Base-by-base conservation (phyloP, 2,888 invertebrate genomes). In the Thyatira batis region DNA sequence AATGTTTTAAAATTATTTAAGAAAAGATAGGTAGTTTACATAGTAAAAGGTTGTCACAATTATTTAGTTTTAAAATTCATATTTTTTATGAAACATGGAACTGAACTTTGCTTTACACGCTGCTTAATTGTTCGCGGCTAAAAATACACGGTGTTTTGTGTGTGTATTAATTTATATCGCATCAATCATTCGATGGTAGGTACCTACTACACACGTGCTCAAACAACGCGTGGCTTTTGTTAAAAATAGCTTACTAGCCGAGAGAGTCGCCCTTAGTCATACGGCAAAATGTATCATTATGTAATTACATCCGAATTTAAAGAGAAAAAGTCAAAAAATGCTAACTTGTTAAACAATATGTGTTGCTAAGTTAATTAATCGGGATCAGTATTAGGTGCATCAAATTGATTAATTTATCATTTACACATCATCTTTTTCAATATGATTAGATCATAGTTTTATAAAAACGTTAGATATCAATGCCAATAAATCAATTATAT, bases 141-240 rank as follows among this genome's bases (percentile, higher is more conserved):
- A 39, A 39, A 39, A 39, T 39, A 39, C 13, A 39, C 39, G 8
- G 17, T 33, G 33, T 39, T 39, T 43, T 25, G 13, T n/a, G 39
- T 33, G 48, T 39, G 25, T 20, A 49, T 52, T 44, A 11, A 50
- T 50, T 44, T 23, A 39, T 21, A 43, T 13, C 25, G 43, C 48
- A 28, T 52, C 21, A 25, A 49, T 49, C 43, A 49, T 52, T 49
- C 11, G 43, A 52, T 49, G 27, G 44, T 43, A 25, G n/a, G n/a
- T n/a, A n/a, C n/a, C 39, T 30, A 21, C 52, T n/a, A 44, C 20
- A 20, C 52, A 52, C 28, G 52, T 52, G 52, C 27, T 48, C 48
- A 20, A 20, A 43, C 52, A 39, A 48, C 52, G 49, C 52, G 39
- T 43, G 49, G 52, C 43, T 11, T 10, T 25, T 23, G 33, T 43